Percentiles rank a stretch among this genome's conserved stretches.
Conservation (phyloP, 2,113 vertebrate genomes). For the Macquaria ambigua region DNA sequence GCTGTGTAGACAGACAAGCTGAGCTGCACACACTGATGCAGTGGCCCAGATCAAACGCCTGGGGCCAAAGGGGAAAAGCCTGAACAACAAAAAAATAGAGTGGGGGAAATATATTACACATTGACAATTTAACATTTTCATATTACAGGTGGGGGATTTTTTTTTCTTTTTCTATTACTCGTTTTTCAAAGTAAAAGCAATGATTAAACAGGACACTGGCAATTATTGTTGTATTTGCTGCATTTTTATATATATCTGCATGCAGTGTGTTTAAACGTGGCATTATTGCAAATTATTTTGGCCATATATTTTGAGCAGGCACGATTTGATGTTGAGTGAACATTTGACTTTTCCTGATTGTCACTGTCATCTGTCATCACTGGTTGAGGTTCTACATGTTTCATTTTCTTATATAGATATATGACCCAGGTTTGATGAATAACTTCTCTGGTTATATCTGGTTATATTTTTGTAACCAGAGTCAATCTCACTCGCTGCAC, state of each 20-base stretch:
- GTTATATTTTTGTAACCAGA: not conserved
- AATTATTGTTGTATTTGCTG: not conserved
- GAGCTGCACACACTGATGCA: slow-evolving; percentile 39
- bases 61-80: slow-evolving; percentile 38
- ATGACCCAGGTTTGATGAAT: not conserved
- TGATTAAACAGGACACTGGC: not conserved
- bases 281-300: not conserved
- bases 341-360: not conserved
- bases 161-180: not conserved
- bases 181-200: slow-evolving; percentile 1
- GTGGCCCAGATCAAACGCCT: slow-evolving; percentile 69
- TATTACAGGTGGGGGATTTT: not conserved
- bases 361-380: not conserved
- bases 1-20: slow-evolving; percentile 40
- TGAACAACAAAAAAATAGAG: not conserved
- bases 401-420: not conserved
- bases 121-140: slow-evolving; percentile 19
- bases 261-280: no score
- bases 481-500: not conserved
- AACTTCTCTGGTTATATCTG: not conserved
- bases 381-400: not conserved
- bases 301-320: not conserved
- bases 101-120: not conserved
- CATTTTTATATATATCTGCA: no score
- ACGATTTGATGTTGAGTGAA: not conserved